Evolutionary conservation across 2,888 invertebrate species (phyloP), one percentile per base, ranked within the genome.

Genomic region (Macrosoma leucophasiata): DNA sequence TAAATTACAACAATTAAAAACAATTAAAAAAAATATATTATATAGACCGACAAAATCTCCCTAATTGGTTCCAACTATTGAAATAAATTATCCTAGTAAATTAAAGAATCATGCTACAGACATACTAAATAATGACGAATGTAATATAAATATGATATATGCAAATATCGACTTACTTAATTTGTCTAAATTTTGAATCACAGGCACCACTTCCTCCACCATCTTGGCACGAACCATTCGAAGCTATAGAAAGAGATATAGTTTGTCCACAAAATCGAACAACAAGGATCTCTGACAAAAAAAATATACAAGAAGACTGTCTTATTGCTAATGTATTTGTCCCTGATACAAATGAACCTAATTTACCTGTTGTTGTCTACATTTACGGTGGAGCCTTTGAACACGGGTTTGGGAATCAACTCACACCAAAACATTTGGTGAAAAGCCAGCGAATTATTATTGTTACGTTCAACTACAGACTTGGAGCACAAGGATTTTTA

Each of bases 311-410:
- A 30, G 62, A 62, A 25, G 48, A 62, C 25, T 61, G 58, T 25
- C 50, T 62, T 2, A 39, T 60, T 4, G 50, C 53, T 4, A 62
- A 56, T 30, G 30, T 62, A 3, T 57, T 47, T 24, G 50, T 55
- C 0, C 62, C 62, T 3, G 43, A 55, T 8, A 55, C 46, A 9
- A 34, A 46, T 3, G 36, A 43, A 10, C 41, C 35, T 1, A 49
- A 50, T 9, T 26, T 55, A 3, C 68, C 82, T 2, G 84, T 84
- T 1, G 40, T 82, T 15, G 69, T 84, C 5, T 52, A 60, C 25
- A 53, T 84, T 2, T 84, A 84, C 29, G 81, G 79, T n/a, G 84
- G 84, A 4, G 75, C 61, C 2, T 81, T 63, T 36, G 55, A 68
- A 46, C 23, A 55, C 2, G 81, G 79, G 2, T 55, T 36, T 19